Evolutionary conservation across 2,113 vertebrate species (phyloP), one percentile per base, ranked within the genome.

Genomic region (Chloroceryle aenea): DNA sequence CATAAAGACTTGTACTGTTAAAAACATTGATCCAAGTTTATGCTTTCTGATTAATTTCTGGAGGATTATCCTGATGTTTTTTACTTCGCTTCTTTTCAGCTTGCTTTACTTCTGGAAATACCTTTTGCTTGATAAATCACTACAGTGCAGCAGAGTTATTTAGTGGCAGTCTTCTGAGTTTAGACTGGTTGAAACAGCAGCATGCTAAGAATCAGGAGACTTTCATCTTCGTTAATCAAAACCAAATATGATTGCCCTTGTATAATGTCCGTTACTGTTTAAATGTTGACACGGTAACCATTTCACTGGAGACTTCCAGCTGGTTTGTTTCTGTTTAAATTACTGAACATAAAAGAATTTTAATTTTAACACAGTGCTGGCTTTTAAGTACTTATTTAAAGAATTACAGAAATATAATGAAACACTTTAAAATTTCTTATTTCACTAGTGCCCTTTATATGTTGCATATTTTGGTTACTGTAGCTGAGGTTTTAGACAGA

Each of bases 211-310:
- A 81, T 48, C 78, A 85, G 74, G 38, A 96, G 63, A 79, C 71
- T 87, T 91, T 63, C 7, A 10, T 58, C 45, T 69, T 76, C 58
- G 69, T 94, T 90, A 86, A 89, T 87, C 52, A 87, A 85, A 92
- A 27, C 12, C 62, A 81, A 82, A 79, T 82, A 89, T 32, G 45
- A 87, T 69, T 96, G 85, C 59, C 81, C 71, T 89, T 87, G 71
- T 69, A 79, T 89, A 83, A 85, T 58, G 78, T 82, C 74, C 0
- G 0, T 96, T 97, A 40, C 26, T 89, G 66, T 87, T 92, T 87
- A 85, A 94, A 82, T 85, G 81, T 95, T 94, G 79, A 76, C 87
- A 85, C 74, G 72, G 62, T 89, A 94, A 89, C 74, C 30, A 42
- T 93, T 89, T 91, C 47, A 40, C 55, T 50, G 48, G 66, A 91